Conservation (phyloP, 2,113 vertebrate species). For the Chaenogobius annularis region DNA sequence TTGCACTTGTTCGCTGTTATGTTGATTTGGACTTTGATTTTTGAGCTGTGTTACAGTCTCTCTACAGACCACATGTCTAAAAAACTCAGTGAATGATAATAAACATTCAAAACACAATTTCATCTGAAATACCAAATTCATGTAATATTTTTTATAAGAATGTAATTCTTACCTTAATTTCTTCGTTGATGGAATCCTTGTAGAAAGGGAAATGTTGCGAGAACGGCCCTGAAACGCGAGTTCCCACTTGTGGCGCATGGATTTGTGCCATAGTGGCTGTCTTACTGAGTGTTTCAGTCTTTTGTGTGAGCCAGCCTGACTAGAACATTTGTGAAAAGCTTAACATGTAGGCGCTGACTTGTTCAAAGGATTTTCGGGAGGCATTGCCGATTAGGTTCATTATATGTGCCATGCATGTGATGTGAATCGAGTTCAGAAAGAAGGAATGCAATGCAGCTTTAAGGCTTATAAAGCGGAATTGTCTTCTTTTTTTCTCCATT, state of each 20-base stretch:
- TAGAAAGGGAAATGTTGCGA: neutral
- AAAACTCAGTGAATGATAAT: neutral
- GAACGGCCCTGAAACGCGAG: neutral
- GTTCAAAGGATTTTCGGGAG: neutral
- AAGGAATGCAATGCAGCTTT: too few relatives aligned
- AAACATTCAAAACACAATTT: neutral
- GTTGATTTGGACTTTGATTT: neutral
- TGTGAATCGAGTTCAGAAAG: too few relatives aligned
- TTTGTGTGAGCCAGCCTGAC: neutral
- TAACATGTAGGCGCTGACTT: neutral
- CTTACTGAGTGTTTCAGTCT: neutral
- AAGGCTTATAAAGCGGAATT: too few relatives aligned
- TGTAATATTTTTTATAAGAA: neutral
- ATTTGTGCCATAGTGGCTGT: neutral
- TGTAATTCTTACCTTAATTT: neutral
- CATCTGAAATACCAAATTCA: neutral
- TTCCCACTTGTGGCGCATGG: neutral
- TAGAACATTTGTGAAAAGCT: neutral
- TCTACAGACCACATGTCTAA: neutral
- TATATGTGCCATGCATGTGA: neutral
- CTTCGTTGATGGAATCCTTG: neutral
- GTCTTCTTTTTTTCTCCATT: too few relatives aligned
- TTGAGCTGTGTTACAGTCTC: neutral
- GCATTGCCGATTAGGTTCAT: neutral
- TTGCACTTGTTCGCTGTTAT: neutral